Base-by-base conservation (phyloP, 2,888 invertebrate genomes). In the Thymelicus acteon region DNA sequence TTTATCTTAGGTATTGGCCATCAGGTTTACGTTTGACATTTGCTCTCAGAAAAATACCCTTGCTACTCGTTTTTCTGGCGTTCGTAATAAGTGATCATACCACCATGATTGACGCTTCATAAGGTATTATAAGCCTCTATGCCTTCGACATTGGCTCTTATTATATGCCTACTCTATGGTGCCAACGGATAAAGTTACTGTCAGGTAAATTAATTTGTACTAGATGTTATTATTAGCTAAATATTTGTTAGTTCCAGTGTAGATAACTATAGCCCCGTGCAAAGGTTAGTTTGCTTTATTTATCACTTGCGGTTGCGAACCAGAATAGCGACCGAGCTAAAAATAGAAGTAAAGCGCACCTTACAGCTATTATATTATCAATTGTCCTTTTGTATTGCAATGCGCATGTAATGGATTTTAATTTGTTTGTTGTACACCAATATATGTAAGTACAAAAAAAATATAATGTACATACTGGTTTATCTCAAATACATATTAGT, bases 261-360 rank as follows among this genome's bases (percentile, higher is more conserved):
- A 60, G 24, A 48, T 40, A 58, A 19, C 44, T 64, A 66, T 69
- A 66, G 54, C 66, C 66, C 13, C 57, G 67, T 67, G 61, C 80
- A 83, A 82, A 81, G 80, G 77, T 82, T 80, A 82, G 82, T 85
- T 87, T 86, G 81, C 82, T 82, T 86, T 85, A 88, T 86, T 87
- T 87, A 88, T 86, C 80, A 80, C 77, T 78, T 82, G 83, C 80
- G 83, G 83, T 85, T 83, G 82, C 83, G 79, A 85, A 83, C 80
- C 79, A 82, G 83, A 84, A 84, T 86, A 85, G 86, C 85, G 85
- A 85, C 86, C 81, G 75, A 72, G 80, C 87, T 90, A 89, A 88
- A 88, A 88, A 89, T 90, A 90, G 86, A 84, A 73, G 74, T 80
- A 78, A 76, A 81, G 71, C 72, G 74, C 71, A 74, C 75, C 72